A percentile compares a stretch with the other conserved stretches of the same genome.
phyloP scores from a whole-genome alignment of 2,113 vertebrate species.

The Phalacrocorax carbo region DNA sequence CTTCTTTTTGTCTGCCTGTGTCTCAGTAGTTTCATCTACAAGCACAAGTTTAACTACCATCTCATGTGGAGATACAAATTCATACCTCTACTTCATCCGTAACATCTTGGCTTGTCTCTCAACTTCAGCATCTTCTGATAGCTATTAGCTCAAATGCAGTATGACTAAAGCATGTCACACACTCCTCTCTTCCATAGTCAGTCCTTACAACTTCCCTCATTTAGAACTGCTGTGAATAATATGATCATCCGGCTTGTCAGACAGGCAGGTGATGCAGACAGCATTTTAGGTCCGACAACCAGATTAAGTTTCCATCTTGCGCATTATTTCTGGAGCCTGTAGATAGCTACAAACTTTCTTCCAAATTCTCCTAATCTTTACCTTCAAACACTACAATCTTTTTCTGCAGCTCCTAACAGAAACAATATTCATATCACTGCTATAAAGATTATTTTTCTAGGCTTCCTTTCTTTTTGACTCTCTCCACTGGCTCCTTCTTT shows the following conservation, averaged over 20 bases:
- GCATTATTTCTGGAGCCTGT: background rate
- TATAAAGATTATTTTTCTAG: background rate
- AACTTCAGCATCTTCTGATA: background rate
- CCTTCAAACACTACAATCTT: background rate
- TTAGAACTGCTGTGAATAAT: background rate
- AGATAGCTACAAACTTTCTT: background rate
- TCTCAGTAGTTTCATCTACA: background rate
- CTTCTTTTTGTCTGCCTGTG: background rate
- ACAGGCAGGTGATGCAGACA: background rate
- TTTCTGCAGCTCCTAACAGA: background rate
- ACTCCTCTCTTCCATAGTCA: background rate
- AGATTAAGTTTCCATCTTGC: background rate
- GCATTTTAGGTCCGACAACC: background rate
- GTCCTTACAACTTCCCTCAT: background rate
- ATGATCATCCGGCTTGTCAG: background rate
- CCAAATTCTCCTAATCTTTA: background rate
- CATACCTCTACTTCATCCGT: background rate
- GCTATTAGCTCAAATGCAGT: background rate
- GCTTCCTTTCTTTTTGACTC: background rate
- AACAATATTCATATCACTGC: background rate
- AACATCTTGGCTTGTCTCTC: background rate
- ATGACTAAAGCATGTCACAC: background rate
- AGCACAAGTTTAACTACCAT: background rate
- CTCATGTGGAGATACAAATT: background rate
- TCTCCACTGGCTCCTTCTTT: background rate